Evolutionary conservation across 2,797 vertebrate species (phyloP), one percentile per base, ranked within the genome.

Genomic region (Botia almorhae): DNA sequence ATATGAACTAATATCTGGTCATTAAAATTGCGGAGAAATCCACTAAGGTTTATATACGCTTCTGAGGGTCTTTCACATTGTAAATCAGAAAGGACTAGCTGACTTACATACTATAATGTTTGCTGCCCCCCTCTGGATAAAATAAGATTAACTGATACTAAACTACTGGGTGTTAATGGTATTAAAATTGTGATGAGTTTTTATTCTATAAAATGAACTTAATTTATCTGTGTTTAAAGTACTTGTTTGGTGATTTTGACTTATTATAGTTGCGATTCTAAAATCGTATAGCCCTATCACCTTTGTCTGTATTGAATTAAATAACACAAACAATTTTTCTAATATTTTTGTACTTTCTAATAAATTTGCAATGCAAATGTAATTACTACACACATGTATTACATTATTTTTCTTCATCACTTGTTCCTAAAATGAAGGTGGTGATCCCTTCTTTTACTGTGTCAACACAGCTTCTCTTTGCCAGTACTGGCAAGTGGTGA

Each of bases 71-170:
- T 36, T 36, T 17, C 14, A 61, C 26, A 21, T 48, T 23, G 39
- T 63, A 39, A 67, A 48, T 43, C 36, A 46, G 53, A 4, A 65
- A 69, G 76, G 13, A 60, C 75, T 29, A 19, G 74, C 39, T 7
- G 6, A 46, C 26, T 26, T 70, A 81, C 72, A 88, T 92, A 84
- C 36, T 74, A 87, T 84, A 89, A 90, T 91, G 88, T 92, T 84
- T 93, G 90, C 91, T 93, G 91, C 89, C 93, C 64, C 89, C 87
- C 21, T 83, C 89, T 91, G 94, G 91, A 64, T 3, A 0, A 65
- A 74, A 68, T 67, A 16, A 4, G 21, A 19, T 19, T 2, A 14
- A 13, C 21, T 13, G 3, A 5, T 4, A 13, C 53, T 39, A 39
- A 6, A 7, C 36, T 39, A 39, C 36, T n/a, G 7, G 10, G 43